Evolutionary conservation across 2,113 vertebrate species (phyloP), one percentile per base, ranked within the genome.

Genomic region (Dicerorhinus sumatrensis): DNA sequence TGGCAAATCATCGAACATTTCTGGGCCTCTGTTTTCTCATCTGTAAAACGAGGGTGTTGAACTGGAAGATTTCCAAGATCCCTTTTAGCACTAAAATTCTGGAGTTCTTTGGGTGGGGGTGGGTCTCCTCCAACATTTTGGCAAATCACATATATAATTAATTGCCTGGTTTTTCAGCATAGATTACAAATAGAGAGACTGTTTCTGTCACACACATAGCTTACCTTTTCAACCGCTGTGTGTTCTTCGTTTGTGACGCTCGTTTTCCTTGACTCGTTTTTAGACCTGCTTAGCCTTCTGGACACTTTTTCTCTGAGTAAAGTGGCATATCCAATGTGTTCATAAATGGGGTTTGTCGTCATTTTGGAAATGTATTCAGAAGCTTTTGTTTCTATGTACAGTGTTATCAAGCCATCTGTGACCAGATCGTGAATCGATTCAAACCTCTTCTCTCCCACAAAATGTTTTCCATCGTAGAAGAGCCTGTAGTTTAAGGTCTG

Each of bases 331-430:
- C 99, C 99, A 25, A 99, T 99, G 94, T 99, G 99, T 94, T 99
- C 99, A 36, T 99, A 99, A 98, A 99, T 99, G 93, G 99, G 99
- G 97, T 99, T 99, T 10, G 99, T 99, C 88, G 99, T 99, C 99
- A 99, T 99, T 98, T 99, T 99, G 90, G 99, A 99, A 83, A 99
- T 99, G 98, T 99, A 99, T 97, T 99, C 99, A 0, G 99, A 99
- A 83, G 99, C 99, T 98, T 99, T 99, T 97, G 99, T 99, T 99
- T 99, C 99, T 96, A 99, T 99, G 98, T 99, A 99, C 94, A 99
- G 96, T 0, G 99, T 99, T 98, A 99, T 99, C 98, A 99, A 99
- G 96, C 99, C 99, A 60, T 99, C 99, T 14, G 99, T 99, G 98
- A 99, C 99, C 82, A 99, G 98, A 98, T 99, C 99, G 0, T 99